Conservation (phyloP, 2,113 vertebrate species). For the Dolichallabes microphthalmus region DNA sequence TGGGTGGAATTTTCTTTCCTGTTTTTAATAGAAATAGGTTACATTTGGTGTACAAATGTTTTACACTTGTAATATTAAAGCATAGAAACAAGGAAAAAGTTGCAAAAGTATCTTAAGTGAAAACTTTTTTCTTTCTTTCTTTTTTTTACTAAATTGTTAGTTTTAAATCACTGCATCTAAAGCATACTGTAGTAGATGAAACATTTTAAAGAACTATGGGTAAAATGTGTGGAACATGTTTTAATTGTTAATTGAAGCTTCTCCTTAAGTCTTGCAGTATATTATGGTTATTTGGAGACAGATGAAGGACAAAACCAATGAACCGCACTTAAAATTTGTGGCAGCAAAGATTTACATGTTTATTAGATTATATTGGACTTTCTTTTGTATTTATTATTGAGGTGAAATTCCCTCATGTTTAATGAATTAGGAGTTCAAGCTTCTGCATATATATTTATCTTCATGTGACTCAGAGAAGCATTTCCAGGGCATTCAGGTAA, state of each 20-base stretch:
- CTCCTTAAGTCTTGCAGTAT: background rate
- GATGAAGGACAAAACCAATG: background rate
- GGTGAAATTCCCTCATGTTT: background rate
- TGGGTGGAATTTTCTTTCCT: background rate
- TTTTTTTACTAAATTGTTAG: background rate
- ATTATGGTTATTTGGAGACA: background rate
- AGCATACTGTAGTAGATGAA: background rate
- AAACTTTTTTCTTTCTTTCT: background rate
- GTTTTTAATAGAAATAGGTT: background rate
- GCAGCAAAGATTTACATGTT: background rate
- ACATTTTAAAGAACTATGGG: background rate
- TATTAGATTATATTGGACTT: background rate
- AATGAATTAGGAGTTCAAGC: slow-evolving; percentile 1
- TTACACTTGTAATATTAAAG: background rate
- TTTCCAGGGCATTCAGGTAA: background rate
- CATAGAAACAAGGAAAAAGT: background rate
- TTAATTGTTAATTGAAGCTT: background rate
- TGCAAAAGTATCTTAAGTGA: background rate
- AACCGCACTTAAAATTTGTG: background rate
- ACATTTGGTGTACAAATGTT: background rate
- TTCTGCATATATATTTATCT: background rate
- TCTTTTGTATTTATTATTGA: background rate
- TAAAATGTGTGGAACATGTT: background rate
- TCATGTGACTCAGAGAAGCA: background rate
- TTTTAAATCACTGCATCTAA: background rate